Conservation (phyloP, 2,113 vertebrate species). For the Rhinolophus sinicus region DNA sequence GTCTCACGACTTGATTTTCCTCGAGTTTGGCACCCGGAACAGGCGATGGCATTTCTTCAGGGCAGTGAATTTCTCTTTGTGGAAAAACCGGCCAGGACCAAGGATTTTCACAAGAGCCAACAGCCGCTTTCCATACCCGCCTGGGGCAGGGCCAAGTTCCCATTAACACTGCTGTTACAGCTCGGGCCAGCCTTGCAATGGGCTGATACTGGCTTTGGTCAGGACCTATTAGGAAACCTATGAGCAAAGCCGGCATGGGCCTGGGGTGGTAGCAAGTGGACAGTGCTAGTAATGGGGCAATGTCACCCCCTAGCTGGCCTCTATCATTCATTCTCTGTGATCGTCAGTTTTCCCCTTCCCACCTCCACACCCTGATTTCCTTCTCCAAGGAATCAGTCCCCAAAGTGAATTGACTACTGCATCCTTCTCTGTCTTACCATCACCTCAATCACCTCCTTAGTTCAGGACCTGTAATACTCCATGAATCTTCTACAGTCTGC, state of each 20-base stretch:
- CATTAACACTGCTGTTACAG: conserved; percentile 55
- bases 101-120: conserved; percentile 71
- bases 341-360: not conserved
- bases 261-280: not conserved
- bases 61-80: conserved; percentile 73
- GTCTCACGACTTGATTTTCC: conserved; percentile 81
- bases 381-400: not conserved
- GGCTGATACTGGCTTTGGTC: not conserved
- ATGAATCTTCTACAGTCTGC: not conserved
- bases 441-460: not conserved
- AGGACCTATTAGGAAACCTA: conserved; percentile 17
- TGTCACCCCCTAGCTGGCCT: not conserved
- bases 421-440: not conserved
- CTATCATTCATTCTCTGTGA: not conserved
- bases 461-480: not conserved
- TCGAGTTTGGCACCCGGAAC: conserved; percentile 66
- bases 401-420: not conserved
- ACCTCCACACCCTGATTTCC: not conserved
- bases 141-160: conserved; percentile 72
- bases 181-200: not conserved
- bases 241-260: fast-evolving
- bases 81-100: conserved; percentile 69
- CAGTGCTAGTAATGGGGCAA: not conserved
- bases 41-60: conserved; percentile 64
- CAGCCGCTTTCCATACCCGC: conserved; percentile 55